Percentiles rank a stretch among this genome's conserved stretches.
phyloP scores from a whole-genome alignment of 2,797 vertebrate species.

The Catostomus latipinnis region DNA sequence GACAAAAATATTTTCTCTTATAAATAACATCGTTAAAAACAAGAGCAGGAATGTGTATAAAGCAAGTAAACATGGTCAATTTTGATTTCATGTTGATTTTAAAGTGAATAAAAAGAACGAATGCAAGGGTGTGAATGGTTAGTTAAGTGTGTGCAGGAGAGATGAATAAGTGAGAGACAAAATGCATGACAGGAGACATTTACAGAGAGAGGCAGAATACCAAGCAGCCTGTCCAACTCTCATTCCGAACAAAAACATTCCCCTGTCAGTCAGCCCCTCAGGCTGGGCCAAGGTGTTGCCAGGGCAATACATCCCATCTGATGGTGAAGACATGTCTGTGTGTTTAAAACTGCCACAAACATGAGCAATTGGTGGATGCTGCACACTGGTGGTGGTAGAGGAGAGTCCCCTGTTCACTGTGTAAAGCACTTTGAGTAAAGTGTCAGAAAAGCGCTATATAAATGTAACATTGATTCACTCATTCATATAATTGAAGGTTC shows the following conservation, averaged over 20 bases:
- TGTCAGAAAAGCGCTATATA: no score
- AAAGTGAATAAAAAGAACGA: neutral
- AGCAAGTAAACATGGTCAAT: neutral
- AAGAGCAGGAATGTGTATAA: neutral
- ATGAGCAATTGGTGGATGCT: neutral
- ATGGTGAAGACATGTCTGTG: slow-evolving; percentile 34
- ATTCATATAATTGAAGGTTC: neutral
- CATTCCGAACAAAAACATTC: slow-evolving; percentile 51
- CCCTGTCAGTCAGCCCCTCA: slow-evolving; percentile 49
- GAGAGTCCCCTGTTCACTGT: no score
- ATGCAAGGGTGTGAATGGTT: slow-evolving; percentile 43
- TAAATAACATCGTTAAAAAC: neutral
- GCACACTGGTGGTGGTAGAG: no score
- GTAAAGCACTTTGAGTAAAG: no score
- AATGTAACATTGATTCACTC: no score
- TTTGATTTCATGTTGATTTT: neutral
- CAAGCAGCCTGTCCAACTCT: slow-evolving; percentile 49
- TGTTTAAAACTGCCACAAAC: slow-evolving; percentile 14
- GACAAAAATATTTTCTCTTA: no score
- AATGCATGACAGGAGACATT: slow-evolving; percentile 56
- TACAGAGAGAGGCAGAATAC: slow-evolving; percentile 57
- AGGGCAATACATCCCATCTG: slow-evolving; percentile 50
- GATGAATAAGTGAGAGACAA: slow-evolving; percentile 68
- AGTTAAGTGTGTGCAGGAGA: slow-evolving; percentile 61
- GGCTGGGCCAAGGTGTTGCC: slow-evolving; percentile 46